Evolutionary conservation across 2,113 vertebrate genomes (phyloP).

Genomic region (Crotophaga sulcirostris): DNA sequence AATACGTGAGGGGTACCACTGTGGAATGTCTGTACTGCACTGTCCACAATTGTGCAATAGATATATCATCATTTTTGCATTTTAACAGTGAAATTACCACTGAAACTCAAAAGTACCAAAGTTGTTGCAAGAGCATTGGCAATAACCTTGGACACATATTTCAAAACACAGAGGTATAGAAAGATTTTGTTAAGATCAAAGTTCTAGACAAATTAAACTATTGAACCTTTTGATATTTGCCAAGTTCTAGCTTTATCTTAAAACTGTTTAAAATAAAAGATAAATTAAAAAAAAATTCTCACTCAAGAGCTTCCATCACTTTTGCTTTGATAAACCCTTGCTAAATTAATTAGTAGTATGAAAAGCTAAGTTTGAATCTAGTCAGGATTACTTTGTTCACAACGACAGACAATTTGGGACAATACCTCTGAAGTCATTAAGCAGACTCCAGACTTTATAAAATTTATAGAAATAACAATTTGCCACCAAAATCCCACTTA

Average conservation of each 20-base stretch:
- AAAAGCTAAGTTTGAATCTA: not conserved
- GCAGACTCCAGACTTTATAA: not conserved
- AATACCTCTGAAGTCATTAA: not conserved
- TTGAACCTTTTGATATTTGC: not conserved
- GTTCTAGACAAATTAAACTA: not conserved
- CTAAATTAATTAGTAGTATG: not conserved
- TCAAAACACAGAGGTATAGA: not conserved
- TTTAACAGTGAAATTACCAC: not conserved
- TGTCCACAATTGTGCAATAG: not conserved
- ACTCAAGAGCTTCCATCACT: not conserved
- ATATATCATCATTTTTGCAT: not conserved
- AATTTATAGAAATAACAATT: not conserved
- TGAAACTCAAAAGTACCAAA: not conserved
- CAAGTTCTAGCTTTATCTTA: not conserved
- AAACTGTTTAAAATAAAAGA: not conserved
- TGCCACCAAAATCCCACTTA: not conserved
- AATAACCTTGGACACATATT: not conserved
- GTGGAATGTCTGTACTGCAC: not conserved
- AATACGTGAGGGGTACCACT: not conserved
- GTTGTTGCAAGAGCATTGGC: not conserved
- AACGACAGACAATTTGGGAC: not conserved
- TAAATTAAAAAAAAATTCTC: not conserved
- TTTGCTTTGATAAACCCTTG: not conserved
- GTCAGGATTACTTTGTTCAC: not conserved
- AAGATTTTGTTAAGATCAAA: not conserved